A percentile compares a stretch with the other conserved stretches of the same genome.
phyloP scores from a whole-genome alignment of 2,797 vertebrate species.

The Sebastes glaucus region DNA sequence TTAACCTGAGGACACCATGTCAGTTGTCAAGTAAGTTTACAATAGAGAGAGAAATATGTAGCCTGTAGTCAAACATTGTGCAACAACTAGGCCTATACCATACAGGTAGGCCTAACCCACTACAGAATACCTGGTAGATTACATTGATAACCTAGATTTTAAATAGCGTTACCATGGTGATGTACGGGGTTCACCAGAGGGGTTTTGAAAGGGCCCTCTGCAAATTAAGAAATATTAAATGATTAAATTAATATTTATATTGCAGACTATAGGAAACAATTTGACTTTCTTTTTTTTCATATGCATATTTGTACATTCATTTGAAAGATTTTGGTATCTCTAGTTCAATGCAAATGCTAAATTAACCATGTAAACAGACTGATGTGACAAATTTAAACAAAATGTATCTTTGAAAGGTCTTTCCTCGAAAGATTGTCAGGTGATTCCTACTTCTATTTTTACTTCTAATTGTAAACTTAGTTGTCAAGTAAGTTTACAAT shows the following conservation, averaged over 20 bases:
- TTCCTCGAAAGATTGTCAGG: neutral
- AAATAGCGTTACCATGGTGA: neutral
- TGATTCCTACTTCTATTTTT: neutral
- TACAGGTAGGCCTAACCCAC: neutral
- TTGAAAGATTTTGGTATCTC: neutral
- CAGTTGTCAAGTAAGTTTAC: neutral
- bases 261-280: neutral
- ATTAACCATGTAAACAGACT: neutral
- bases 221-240: too few relatives aligned
- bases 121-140: neutral
- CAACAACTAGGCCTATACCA: neutral
- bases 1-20: neutral
- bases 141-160: too few relatives aligned
- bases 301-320: neutral
- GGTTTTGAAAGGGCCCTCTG: too few relatives aligned
- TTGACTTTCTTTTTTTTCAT: neutral
- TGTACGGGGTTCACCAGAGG: too few relatives aligned
- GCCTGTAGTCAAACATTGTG: neutral
- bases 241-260: neutral
- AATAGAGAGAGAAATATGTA: neutral
- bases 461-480: too few relatives aligned
- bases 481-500: too few relatives aligned
- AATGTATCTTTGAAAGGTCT: neutral
- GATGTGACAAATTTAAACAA: neutral
- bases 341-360: neutral